Evolutionary conservation across 2,113 vertebrate species (phyloP), one percentile per base, ranked within the genome.

Genomic region (Saimiri boliviensis): DNA sequence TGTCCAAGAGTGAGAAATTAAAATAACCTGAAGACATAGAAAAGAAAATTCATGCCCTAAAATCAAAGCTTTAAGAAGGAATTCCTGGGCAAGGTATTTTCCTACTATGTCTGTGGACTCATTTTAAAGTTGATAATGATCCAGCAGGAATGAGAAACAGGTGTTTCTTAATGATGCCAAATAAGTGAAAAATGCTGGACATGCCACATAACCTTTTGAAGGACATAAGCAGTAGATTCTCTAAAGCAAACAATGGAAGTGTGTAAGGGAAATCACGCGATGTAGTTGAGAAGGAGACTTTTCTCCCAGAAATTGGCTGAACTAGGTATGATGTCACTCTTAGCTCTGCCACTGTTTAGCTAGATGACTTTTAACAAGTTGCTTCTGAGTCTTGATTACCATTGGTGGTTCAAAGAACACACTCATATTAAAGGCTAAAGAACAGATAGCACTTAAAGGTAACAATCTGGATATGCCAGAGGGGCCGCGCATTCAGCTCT

Each of bases 41-140:
- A 96, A 71, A 93, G 82, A 97, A 95, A 74, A 88, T 84, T 83
- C 82, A 27, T 40, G 3, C 63, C 93, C 95, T 77, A 56, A 23
- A 92, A 82, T 60, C 93, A 96, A 32, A 97, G 42, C 58, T 89
- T 19, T 37, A 96, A 63, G 89, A 96, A 97, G 79, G 82, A 96
- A 94, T 63, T 91, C 45, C 80, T 94, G 47, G 66, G 58, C 60
- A 95, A 89, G 82, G 68, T 9, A 0, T 68, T 97, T 94, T 89
- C 35, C 86, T 8, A 1, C 0, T 63, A 21, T n/a, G 96, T 91
- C 97, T 56, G 0, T 71, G 91, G 17, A 17, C 42, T 96, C 58
- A 84, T 93, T 97, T 77, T 68, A 93, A 97, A 70, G 73, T 25
- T 54, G 86, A 94, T 86, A 96, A 83, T 89, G 92, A 97, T 88